Percentiles rank a stretch among this genome's conserved stretches.
These are phyloP conservation scores for Sebastes dallii DNA, from an alignment of 2,797 vertebrate species.

Conservation along the genomic window DNA sequence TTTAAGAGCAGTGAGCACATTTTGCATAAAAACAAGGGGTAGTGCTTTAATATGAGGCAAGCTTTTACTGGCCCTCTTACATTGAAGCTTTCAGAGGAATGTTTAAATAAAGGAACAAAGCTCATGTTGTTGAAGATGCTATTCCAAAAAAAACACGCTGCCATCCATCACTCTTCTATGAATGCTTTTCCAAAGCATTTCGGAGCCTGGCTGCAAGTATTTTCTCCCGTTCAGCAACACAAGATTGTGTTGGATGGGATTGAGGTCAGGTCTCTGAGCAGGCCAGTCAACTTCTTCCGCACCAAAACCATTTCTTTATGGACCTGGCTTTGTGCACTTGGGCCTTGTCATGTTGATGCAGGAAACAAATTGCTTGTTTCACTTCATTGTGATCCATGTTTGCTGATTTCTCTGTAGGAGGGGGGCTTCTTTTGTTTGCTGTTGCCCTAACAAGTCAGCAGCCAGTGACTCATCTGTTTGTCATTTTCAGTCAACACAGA, in stretches of 20 bases:
- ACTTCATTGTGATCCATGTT: background rate
- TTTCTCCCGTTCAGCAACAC: background rate
- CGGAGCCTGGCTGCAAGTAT: background rate
- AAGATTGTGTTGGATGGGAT: background rate
- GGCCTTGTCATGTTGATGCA: background rate
- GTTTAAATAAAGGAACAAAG: background rate
- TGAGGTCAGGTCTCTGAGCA: background rate
- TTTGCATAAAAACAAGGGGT: background rate
- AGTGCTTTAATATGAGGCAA: background rate
- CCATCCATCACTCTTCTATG: too few species aligned
- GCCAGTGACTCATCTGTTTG: background rate
- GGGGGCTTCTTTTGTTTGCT: background rate
- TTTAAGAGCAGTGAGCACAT: conserved; percentile 8
- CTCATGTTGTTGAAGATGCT: background rate
- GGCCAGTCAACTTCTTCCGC: background rate
- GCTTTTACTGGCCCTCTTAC: background rate
- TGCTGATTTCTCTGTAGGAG: background rate
- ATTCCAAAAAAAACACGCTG: background rate
- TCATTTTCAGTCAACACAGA: background rate
- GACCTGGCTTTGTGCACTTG: background rate
- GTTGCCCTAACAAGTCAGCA: background rate
- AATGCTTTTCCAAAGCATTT: background rate
- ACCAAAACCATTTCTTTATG: background rate
- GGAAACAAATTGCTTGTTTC: background rate
- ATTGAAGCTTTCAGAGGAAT: background rate